phyloP scores from a whole-genome alignment of 2,797 vertebrate species.

The Liparis tanakae region DNA sequence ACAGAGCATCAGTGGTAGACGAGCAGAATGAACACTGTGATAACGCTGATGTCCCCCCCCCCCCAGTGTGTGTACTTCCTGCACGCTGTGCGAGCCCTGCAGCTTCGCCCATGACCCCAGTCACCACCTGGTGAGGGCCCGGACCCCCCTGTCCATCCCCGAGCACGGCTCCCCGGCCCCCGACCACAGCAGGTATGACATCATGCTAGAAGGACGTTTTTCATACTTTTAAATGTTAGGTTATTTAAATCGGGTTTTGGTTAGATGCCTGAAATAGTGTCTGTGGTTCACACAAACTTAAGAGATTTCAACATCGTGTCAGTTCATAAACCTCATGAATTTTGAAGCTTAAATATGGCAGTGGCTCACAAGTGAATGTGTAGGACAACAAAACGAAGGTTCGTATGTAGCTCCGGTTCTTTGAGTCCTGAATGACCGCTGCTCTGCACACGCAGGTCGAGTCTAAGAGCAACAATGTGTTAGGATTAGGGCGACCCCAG shows the following conservation, averaged over 20 bases:
- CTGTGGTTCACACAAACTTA: neutral
- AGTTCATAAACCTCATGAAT: neutral
- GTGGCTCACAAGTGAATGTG: too few relatives aligned
- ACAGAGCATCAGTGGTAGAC: too few relatives aligned
- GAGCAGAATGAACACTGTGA: too few relatives aligned
- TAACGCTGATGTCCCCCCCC: too few relatives aligned
- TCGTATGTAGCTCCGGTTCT: too few relatives aligned
- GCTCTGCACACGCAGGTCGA: too few relatives aligned
- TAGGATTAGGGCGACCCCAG: too few relatives aligned
- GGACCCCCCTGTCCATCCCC: slow-evolving; percentile 86
- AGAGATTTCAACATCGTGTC: neutral
- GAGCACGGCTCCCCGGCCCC: slow-evolving; percentile 82
- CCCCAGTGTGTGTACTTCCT: slow-evolving; percentile 90
- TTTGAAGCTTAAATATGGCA: neutral
- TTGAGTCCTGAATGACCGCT: too few relatives aligned
- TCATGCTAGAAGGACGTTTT: neutral
- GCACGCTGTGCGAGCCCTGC: slow-evolving; percentile 92
- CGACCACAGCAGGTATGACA: slow-evolving; percentile 83
- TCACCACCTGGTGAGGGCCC: slow-evolving; percentile 89
- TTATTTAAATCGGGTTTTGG: neutral
- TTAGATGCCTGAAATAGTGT: neutral
- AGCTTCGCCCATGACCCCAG: slow-evolving; percentile 89
- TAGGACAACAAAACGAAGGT: too few relatives aligned
- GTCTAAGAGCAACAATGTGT: too few relatives aligned
- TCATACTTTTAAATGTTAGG: neutral